Base-by-base conservation (phyloP, 2,888 invertebrate species). In the Plemyria rubiginata region DNA sequence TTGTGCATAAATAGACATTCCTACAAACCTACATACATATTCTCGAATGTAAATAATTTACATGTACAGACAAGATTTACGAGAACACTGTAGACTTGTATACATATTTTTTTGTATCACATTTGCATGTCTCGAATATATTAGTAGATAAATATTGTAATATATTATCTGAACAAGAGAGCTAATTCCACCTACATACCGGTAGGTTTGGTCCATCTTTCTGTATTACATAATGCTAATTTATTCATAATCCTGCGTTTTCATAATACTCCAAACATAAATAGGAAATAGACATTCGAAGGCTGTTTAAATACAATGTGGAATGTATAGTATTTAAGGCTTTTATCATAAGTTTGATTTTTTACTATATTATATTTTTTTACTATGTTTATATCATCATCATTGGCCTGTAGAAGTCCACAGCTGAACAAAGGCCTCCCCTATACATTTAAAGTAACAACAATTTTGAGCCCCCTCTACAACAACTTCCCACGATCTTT, bases 271-370 rank as follows among this genome's bases (percentile, higher is more conserved):
- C 72, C 72, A 73, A 71, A 75, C 74, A 70, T 74, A 76, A 75
- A 76, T 80, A 84, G 80, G 84, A 84, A 87, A 86, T 86, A 88
- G 80, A 82, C 77, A 81, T 80, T 84, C 70, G 73, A 89, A 89
- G 86, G 86, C 87, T 80, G 74, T 78, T 79, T 85, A 89, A 90
- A 90, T 89, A 90, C 87, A 87, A 54, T 86, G 79, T 92, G 92
- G 92, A 92, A 92, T 92, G 92, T 92, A 87, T 82, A 88, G 82
- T 84, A 77, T 72, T 74, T 82, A 91, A 91, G 90, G 91, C 90
- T 84, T 84, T 82, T 75, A 75, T 92, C 90, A 90, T 92, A 92
- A 92, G 90, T 86, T 81, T 81, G 78, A 86, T 81, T 80, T 81
- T 77, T 74, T 77, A 72, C 66, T 67, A 65, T 68, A 32, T 22